Percentiles rank a stretch among this genome's conserved stretches.
Conservation (phyloP, 37 sponge, comb jelly and placozoan species). For the Bolinopsis microptera region DNA sequence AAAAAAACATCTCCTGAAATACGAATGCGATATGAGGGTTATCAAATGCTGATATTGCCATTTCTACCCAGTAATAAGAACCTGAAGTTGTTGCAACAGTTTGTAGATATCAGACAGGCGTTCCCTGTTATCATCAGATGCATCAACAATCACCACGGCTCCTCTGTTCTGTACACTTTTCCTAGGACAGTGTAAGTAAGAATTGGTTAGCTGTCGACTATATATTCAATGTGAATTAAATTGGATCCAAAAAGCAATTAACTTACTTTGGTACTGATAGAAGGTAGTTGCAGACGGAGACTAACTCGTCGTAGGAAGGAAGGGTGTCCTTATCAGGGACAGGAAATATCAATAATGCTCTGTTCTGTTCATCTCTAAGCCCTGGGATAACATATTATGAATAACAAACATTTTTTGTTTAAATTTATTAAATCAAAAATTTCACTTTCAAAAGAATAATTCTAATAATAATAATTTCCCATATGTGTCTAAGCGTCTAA, state of each 20-base stretch:
- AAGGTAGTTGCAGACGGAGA: slow-evolving; percentile 3
- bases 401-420: neutral
- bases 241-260: no score
- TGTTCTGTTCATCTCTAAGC: neutral
- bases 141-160: neutral
- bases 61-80: no score
- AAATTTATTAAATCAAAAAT: neutral
- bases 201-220: no score
- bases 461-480: no score
- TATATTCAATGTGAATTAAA: no score
- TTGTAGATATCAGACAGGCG: neutral
- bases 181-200: neutral
- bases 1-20: no score
- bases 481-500: no score
- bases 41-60: no score
- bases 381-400: neutral
- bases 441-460: no score
- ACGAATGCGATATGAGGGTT: no score
- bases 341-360: slow-evolving; percentile 25
- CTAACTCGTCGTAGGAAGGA: neutral
- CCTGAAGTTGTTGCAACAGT: neutral
- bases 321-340: neutral
- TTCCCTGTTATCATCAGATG: neutral
- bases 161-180: slow-evolving; percentile 11
- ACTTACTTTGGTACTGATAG: neutral